Evolutionary conservation across 1,140 invertebrate genomes (phyloP).

Genomic region (Dendrolimus kikuchii): DNA sequence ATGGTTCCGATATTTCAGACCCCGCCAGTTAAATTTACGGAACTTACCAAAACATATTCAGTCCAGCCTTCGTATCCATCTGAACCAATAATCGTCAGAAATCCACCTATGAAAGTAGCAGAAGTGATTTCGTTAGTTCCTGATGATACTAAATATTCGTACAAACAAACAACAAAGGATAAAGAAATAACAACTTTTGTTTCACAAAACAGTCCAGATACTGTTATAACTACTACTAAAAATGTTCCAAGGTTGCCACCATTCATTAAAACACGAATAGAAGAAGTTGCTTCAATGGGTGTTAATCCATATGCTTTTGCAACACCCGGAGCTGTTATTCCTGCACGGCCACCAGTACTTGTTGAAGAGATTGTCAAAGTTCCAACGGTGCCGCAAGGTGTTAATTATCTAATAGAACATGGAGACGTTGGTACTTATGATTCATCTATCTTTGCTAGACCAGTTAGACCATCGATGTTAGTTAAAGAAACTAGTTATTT

Average conservation of each 20-base stretch:
- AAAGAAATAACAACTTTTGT: constrained; percentile 12
- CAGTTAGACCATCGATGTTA: no score
- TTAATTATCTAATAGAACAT: background rate
- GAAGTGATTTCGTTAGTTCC: constrained; percentile 1
- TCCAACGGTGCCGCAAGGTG: background rate
- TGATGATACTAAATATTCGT: constrained; percentile 15
- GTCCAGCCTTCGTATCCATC: background rate
- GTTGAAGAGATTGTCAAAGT: constrained; percentile 1
- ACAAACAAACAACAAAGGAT: constrained; percentile 17
- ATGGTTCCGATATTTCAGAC: background rate
- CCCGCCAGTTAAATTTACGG: background rate
- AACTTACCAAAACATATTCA: background rate
- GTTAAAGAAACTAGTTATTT: background rate
- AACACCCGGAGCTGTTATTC: background rate
- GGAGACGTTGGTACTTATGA: background rate
- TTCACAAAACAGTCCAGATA: constrained; percentile 11
- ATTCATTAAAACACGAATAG: constrained; percentile 16
- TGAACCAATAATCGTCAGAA: no score
- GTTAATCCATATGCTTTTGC: background rate
- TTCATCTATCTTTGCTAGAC: no score
- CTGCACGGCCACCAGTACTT: background rate
- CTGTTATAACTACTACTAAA: constrained; percentile 12
- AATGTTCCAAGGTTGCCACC: constrained; percentile 8
- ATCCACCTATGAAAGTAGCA: background rate
- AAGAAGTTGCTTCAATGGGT: constrained; percentile 11